Evolutionary conservation across 2,113 vertebrate species (phyloP).

Genomic region (Australoheros scitulus): DNA sequence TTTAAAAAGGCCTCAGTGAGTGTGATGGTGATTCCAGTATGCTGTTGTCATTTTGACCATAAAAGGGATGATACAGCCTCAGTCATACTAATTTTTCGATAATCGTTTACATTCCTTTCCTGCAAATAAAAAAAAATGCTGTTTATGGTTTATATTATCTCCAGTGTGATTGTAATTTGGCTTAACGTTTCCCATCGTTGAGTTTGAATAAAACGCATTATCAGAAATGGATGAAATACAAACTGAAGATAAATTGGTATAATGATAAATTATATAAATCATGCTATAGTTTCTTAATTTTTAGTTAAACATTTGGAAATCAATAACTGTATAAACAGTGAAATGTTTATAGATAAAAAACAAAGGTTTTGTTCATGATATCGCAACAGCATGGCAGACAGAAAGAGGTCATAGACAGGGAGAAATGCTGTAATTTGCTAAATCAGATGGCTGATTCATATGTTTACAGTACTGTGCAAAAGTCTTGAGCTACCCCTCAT

Average conservation of each 20-base stretch:
- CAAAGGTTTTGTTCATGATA: neutral
- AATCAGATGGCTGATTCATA: neutral
- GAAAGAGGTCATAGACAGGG: neutral
- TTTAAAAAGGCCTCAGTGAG: neutral
- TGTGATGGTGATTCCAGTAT: neutral
- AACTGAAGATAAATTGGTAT: neutral
- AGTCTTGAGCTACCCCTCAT: neutral
- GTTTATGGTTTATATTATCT: neutral
- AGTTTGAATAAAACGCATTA: neutral
- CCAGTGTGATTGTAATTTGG: no score
- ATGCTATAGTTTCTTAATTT: no score
- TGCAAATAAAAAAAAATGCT: neutral
- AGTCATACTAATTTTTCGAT: neutral
- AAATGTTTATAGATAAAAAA: neutral
- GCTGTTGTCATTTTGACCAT: constrained; percentile 13
- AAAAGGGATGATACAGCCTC: neutral
- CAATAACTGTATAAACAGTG: neutral
- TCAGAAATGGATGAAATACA: neutral
- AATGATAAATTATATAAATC: neutral
- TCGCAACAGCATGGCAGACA: neutral
- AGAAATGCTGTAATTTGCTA: neutral
- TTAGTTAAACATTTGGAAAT: neutral
- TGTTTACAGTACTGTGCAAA: neutral
- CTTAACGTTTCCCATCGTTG: neutral
- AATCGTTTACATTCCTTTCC: neutral